Conservation (phyloP, 2,113 vertebrate species). For the Eonycteris spelaea region DNA sequence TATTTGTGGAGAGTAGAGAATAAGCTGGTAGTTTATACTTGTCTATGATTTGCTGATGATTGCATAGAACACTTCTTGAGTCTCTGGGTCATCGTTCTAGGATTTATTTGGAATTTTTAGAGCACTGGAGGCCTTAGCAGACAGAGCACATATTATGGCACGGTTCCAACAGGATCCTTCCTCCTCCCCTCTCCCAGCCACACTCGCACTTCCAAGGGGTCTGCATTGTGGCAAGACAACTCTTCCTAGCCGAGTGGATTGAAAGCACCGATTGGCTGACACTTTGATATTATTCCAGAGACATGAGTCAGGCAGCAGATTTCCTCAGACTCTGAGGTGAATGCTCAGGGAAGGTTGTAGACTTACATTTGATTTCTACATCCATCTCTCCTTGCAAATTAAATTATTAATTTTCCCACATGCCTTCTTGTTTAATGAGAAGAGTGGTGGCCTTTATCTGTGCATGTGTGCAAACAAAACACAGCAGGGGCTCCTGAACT, state of each 20-base stretch:
- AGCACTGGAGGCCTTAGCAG: not conserved
- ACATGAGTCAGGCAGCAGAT: constrained; percentile 57
- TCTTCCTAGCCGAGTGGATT: constrained; percentile 26
- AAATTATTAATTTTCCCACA: constrained; percentile 85
- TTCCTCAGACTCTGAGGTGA: constrained; percentile 66
- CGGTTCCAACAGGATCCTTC: not conserved
- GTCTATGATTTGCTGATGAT: not conserved
- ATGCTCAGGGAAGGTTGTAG: constrained; percentile 64
- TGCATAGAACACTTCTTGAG: not conserved
- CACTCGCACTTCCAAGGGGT: not conserved
- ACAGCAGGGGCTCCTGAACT: constrained; percentile 79
- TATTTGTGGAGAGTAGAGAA: not conserved
- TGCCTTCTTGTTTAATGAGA: constrained; percentile 83
- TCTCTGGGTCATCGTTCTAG: not conserved
- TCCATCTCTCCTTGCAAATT: constrained; percentile 81
- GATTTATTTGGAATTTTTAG: not conserved
- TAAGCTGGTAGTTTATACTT: not conserved
- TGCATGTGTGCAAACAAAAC: constrained; percentile 82
- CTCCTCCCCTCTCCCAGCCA: not conserved
- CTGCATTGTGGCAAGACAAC: not conserved
- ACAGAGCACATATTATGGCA: not conserved
- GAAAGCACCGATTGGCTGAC: not conserved
- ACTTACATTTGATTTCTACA: constrained; percentile 75
- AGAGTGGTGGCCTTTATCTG: constrained; percentile 80
- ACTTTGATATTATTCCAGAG: constrained; percentile 55